phyloP scores from a whole-genome alignment of 2,797 vertebrate species.

The Sebastes kiyomatsui region DNA sequence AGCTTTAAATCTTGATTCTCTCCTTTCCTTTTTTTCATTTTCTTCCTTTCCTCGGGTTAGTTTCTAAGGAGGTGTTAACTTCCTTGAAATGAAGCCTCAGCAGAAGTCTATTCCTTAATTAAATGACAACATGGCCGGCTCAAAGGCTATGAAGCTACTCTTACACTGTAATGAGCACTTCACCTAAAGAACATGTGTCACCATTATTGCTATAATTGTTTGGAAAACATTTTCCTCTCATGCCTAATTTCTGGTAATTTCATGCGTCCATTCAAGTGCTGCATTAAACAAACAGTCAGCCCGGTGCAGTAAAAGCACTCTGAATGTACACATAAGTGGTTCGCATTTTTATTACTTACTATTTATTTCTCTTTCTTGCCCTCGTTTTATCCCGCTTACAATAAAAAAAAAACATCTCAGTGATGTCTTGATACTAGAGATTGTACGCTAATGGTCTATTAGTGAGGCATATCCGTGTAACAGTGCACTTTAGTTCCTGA shows the following conservation, averaged over 20 bases:
- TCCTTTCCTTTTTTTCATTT: background rate
- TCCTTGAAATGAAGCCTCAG: background rate
- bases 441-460: slow-evolving; percentile 17
- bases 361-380: background rate
- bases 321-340: background rate
- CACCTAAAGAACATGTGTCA: slow-evolving; percentile 3
- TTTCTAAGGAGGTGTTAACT: background rate
- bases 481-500: slow-evolving; percentile 3
- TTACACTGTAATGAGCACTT: background rate
- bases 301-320: background rate
- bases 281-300: slow-evolving; percentile 16
- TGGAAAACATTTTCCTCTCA: background rate
- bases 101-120: slow-evolving; percentile 3
- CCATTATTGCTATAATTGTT: background rate
- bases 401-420: background rate
- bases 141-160: background rate
- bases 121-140: background rate
- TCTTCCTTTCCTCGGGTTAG: background rate
- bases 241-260: background rate
- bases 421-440: background rate
- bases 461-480: background rate
- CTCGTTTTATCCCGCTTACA: background rate
- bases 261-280: background rate
- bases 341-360: background rate
- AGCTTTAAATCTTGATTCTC: background rate